These are phyloP conservation scores for Malurus elegans DNA, from an alignment of 2,113 vertebrate species.

Conservation along the genomic window DNA sequence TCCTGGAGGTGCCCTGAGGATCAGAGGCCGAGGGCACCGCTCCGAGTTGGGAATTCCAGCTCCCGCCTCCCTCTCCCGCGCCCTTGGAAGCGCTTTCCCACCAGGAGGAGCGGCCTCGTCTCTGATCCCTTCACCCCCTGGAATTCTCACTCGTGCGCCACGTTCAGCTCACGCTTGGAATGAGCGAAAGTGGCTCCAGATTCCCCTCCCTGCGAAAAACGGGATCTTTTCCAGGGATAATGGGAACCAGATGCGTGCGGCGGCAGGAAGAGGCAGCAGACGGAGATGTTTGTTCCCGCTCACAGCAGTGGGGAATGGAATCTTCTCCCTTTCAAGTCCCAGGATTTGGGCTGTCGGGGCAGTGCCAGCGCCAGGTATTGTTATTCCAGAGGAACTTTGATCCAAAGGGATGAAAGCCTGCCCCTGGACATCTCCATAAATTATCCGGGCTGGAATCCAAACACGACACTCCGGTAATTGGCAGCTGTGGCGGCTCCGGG, in stretches of 20 bases:
- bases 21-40: fast-evolving
- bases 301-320: not conserved
- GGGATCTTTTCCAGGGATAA: conserved; percentile 43
- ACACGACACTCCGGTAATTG: not conserved
- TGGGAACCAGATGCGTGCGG: conserved; percentile 42
- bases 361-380: not conserved
- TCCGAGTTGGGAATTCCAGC: not conserved
- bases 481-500: not conserved
- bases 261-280: not conserved
- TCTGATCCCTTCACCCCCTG: not conserved
- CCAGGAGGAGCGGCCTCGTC: not conserved
- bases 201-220: not conserved
- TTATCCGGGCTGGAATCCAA: not conserved
- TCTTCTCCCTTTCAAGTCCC: not conserved
- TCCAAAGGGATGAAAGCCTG: not conserved
- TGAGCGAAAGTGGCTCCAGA: not conserved
- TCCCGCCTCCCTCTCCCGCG: not conserved
- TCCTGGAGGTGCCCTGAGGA: not conserved
- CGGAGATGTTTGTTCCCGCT: conserved; percentile 1
- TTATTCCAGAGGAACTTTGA: not conserved
- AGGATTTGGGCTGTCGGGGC: not conserved
- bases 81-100: not conserved
- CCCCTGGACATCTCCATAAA: not conserved
- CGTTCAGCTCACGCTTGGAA: conserved; percentile 6
- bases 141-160: not conserved